phyloP scores from a whole-genome alignment of 1,140 invertebrate species.

The Caenorhabditis brenneri region DNA sequence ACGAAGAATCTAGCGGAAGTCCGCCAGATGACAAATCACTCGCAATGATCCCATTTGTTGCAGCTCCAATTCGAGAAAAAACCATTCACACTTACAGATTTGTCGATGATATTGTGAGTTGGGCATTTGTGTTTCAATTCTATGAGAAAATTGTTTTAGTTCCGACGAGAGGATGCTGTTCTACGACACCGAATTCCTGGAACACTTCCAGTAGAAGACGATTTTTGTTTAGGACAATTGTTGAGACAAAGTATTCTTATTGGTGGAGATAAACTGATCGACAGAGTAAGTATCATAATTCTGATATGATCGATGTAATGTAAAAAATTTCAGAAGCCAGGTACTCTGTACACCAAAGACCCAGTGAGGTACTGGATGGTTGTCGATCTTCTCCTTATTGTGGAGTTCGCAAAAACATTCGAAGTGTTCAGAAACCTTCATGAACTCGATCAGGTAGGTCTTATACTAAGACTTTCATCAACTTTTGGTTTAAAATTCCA shows the following conservation, averaged over 20 bases:
- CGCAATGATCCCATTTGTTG: background rate
- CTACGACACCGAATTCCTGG: background rate
- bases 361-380: conserved; percentile 52
- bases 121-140: background rate
- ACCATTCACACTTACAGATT: conserved; percentile 9
- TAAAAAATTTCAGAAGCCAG: background rate
- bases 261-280: background rate
- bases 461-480: background rate
- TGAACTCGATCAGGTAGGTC: conserved; percentile 37
- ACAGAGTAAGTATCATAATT: background rate
- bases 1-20: background rate
- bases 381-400: conserved; percentile 28
- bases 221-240: conserved; percentile 35
- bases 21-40: background rate
- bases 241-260: background rate
- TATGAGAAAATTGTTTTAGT: background rate
- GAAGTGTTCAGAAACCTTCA: conserved; percentile 7
- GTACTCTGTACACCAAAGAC: background rate
- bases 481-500: background rate
- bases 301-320: background rate
- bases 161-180: conserved; percentile 20
- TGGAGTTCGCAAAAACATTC: conserved; percentile 52
- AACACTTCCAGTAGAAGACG: conserved; percentile 21
- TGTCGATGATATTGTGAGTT: conserved; percentile 14
- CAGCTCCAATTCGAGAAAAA: background rate